Conservation (phyloP, 2,888 invertebrate genomes). For the Pyrgus malvae region DNA sequence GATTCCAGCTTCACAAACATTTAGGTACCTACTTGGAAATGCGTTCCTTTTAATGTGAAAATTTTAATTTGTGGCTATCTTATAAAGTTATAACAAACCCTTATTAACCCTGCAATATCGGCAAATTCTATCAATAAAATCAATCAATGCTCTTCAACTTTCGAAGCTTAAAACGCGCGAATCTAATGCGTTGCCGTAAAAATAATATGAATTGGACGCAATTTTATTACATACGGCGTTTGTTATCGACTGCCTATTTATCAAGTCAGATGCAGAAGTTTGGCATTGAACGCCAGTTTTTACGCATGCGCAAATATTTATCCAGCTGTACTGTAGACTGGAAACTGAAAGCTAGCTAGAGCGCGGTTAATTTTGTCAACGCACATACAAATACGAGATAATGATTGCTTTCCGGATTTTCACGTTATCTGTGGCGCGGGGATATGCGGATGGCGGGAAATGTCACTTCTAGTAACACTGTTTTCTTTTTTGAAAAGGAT, state of each 20-base stretch:
- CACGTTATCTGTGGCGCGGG: conserved; percentile 22
- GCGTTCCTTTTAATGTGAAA: too few relatives aligned
- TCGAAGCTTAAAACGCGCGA: too few relatives aligned
- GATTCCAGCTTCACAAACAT: background rate
- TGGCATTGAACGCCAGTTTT: conserved; percentile 58
- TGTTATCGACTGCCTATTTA: conserved; percentile 33
- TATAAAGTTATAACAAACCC: too few relatives aligned
- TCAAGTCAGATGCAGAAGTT: conserved; percentile 57
- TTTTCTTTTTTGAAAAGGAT: conserved; percentile 5
- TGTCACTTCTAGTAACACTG: background rate
- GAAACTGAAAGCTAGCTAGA: conserved; percentile 30
- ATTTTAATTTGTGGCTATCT: too few relatives aligned
- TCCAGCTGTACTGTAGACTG: conserved; percentile 53
- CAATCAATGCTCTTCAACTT: too few relatives aligned
- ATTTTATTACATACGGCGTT: conserved; percentile 26
- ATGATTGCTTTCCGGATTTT: conserved; percentile 11
- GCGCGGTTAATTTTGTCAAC: conserved; percentile 29
- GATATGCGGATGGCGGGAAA: conserved; percentile 15
- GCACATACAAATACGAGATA: conserved; percentile 7
- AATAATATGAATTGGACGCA: background rate
- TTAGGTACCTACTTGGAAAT: too few relatives aligned
- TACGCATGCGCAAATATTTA: conserved; percentile 67
- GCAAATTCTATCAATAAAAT: too few relatives aligned
- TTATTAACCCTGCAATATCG: too few relatives aligned
- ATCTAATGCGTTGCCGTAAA: background rate